phyloP scores from a whole-genome alignment of 1,140 invertebrate genomes.

The Drosophila saltans region DNA sequence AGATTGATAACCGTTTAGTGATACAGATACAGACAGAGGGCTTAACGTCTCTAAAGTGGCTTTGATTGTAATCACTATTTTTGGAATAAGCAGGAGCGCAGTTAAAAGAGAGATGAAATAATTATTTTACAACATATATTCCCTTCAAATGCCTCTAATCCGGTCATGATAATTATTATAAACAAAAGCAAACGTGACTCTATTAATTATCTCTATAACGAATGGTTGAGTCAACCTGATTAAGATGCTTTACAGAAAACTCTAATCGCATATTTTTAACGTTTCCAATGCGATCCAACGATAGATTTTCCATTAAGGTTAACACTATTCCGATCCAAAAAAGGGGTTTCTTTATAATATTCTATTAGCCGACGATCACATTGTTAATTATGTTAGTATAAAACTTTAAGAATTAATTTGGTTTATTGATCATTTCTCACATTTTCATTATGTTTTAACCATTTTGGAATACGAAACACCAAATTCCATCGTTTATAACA shows the following conservation, averaged over 20 bases:
- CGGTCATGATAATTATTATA: neutral
- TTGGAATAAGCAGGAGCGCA: neutral
- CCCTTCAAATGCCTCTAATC: neutral
- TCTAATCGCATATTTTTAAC: neutral
- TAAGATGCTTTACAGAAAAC: neutral
- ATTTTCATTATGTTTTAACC: neutral
- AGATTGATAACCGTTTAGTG: conserved; percentile 22
- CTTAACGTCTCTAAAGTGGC: conserved; percentile 4
- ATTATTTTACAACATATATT: neutral
- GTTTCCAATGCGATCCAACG: neutral
- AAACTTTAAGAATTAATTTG: too few species aligned
- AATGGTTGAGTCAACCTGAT: neutral
- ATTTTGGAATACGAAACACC: neutral
- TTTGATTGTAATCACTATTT: conserved; percentile 4
- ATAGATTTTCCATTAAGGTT: too few species aligned
- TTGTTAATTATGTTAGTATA: neutral
- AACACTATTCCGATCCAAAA: too few species aligned
- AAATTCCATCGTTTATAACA: neutral
- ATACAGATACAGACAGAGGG: conserved; percentile 26
- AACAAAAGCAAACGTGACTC: neutral
- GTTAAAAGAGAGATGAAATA: neutral
- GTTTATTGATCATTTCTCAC: neutral
- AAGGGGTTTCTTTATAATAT: too few species aligned
- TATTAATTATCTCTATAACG: neutral
- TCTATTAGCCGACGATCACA: neutral